phyloP scores from a whole-genome alignment of 35 echinoderm and acorn worm species.

The Apostichopus japonicus region DNA sequence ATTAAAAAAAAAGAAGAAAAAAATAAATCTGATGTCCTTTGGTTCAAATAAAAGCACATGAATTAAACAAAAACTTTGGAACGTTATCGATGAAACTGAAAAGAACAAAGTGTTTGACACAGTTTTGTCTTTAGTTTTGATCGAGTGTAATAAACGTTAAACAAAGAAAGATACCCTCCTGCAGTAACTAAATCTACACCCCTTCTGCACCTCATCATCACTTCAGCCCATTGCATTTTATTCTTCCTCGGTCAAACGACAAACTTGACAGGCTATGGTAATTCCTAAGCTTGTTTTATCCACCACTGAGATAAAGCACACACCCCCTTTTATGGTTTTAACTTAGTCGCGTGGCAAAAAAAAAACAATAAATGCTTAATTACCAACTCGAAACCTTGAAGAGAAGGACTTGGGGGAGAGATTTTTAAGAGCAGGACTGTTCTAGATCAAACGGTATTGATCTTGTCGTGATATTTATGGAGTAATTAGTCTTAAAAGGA shows the following conservation, averaged over 20 bases:
- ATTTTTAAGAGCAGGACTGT: not conserved
- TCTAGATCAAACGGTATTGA: not conserved
- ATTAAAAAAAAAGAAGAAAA: no score
- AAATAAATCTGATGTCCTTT: no score
- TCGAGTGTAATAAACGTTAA: no score
- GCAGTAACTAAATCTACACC: not conserved
- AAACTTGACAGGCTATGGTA: not conserved
- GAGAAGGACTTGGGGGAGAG: not conserved
- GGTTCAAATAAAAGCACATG: no score
- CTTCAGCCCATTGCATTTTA: conserved; percentile 10
- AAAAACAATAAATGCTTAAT: conserved; percentile 11
- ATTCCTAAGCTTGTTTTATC: not conserved
- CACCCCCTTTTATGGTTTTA: not conserved
- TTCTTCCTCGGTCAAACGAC: conserved; percentile 1
- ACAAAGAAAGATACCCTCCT: no score
- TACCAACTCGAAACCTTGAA: not conserved
- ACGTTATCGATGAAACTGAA: no score
- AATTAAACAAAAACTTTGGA: no score
- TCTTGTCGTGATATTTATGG: conserved; percentile 22
- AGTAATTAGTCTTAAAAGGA: conserved; percentile 43
- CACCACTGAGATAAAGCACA: conserved; percentile 31
- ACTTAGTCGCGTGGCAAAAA: conserved; percentile 25
- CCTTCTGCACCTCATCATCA: not conserved
- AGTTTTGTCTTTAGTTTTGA: no score
- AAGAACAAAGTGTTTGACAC: no score